Conservation (phyloP, 2,113 vertebrate genomes). For the Lepus europaeus region DNA sequence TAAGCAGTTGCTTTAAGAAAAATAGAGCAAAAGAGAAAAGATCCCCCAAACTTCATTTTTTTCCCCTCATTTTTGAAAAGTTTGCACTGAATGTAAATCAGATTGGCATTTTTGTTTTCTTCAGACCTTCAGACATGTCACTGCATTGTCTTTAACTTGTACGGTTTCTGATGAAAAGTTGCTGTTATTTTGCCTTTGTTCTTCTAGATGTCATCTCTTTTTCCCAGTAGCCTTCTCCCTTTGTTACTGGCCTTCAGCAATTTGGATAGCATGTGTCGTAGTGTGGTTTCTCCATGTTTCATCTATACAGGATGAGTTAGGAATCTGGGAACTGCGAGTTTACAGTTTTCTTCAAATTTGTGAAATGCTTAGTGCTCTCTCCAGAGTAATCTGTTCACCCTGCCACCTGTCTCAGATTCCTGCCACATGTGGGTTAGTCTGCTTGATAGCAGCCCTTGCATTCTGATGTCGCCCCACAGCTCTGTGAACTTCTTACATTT, state of each 20-base stretch:
- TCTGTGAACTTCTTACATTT: neutral
- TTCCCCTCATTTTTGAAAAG: neutral
- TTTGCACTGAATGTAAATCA: neutral
- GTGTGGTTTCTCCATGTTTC: neutral
- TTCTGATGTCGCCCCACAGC: neutral
- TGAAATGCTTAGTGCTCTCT: neutral
- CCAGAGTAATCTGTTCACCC: neutral
- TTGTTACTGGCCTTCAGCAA: neutral
- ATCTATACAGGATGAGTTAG: conserved; percentile 11
- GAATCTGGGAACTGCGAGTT: neutral
- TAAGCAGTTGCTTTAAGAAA: neutral
- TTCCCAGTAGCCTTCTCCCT: neutral
- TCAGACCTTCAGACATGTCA: neutral
- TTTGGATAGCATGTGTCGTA: neutral
- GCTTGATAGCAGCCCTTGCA: neutral
- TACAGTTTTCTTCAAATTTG: conserved; percentile 30
- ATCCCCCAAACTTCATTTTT: neutral
- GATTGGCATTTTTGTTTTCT: neutral
- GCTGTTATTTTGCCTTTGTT: neutral
- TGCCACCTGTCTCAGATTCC: neutral
- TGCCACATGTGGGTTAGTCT: neutral
- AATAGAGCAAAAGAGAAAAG: neutral
- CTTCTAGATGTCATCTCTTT: neutral
- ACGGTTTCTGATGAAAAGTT: neutral
- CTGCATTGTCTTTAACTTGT: neutral